Evolutionary conservation across 2,888 invertebrate species (phyloP).

Genomic region (Chrysolina haemoptera): DNA sequence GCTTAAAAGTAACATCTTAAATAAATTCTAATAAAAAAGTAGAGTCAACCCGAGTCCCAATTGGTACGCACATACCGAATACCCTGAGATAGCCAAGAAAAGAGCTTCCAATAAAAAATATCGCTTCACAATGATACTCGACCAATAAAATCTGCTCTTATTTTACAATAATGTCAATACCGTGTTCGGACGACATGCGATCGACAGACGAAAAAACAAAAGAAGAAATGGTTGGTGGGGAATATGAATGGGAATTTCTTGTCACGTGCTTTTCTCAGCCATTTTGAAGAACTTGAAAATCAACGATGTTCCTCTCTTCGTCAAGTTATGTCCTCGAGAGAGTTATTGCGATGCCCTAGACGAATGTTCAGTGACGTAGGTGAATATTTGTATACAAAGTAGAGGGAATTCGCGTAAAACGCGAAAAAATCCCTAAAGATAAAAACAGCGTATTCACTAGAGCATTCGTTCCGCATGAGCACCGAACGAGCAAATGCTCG

Average conservation of each 20-base stretch:
- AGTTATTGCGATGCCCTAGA: constrained; percentile 34
- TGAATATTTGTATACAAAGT: background rate
- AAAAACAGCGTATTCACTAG: too few relatives aligned
- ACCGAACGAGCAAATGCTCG: too few relatives aligned
- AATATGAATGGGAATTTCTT: constrained; percentile 52
- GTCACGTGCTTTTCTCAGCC: constrained; percentile 56
- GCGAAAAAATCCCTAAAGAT: too few relatives aligned
- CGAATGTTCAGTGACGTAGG: background rate
- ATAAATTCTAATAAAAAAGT: constrained; percentile 21
- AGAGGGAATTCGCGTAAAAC: background rate
- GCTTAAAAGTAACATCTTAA: constrained; percentile 27
- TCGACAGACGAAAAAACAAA: constrained; percentile 46
- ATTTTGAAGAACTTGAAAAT: constrained; percentile 59
- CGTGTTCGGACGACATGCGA: constrained; percentile 43
- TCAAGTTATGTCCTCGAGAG: constrained; percentile 41
- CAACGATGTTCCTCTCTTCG: constrained; percentile 43
- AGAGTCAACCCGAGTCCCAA: constrained; percentile 24
- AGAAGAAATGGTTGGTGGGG: constrained; percentile 44
- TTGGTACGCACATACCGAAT: constrained; percentile 44
- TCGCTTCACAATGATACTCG: constrained; percentile 49
- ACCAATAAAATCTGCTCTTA: constrained; percentile 55
- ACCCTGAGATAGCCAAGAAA: constrained; percentile 40
- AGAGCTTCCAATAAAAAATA: constrained; percentile 46
- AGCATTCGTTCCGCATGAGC: too few relatives aligned
- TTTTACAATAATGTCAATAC: constrained; percentile 52